Conservation (phyloP, 2,113 vertebrate species). For the Siphamia tubifer region DNA sequence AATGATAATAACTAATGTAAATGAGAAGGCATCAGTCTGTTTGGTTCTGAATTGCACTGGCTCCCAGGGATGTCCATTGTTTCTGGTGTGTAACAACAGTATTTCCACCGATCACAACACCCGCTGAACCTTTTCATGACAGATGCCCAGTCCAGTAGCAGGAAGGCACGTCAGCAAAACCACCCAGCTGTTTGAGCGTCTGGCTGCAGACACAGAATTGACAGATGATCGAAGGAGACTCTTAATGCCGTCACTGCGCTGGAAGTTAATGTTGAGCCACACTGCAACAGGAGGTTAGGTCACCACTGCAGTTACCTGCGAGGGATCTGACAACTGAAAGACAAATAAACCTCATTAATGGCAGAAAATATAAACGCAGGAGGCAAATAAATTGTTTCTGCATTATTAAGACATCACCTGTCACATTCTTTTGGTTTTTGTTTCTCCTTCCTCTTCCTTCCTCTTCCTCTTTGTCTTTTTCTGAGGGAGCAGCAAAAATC, state of each 20-base stretch:
- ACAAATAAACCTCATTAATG: slow-evolving; percentile 8
- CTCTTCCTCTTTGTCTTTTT: slow-evolving; percentile 71
- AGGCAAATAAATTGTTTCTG: neutral
- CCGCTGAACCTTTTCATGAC: slow-evolving; percentile 53
- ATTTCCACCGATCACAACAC: slow-evolving; percentile 58
- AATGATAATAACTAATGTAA: slow-evolving; percentile 45
- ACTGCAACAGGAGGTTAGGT: slow-evolving; percentile 43
- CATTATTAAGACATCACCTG: slow-evolving; percentile 51
- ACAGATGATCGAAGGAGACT: slow-evolving; percentile 57
- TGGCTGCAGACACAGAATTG: slow-evolving; percentile 46
- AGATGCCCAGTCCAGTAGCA: slow-evolving; percentile 46
- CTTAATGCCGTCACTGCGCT: slow-evolving; percentile 61
- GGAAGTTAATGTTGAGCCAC: slow-evolving; percentile 66
- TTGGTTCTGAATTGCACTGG: slow-evolving; percentile 76
- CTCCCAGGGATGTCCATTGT: slow-evolving; percentile 67
- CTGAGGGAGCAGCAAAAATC: slow-evolving; percentile 37
- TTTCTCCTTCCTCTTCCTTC: slow-evolving; percentile 77
- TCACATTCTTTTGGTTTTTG: slow-evolving; percentile 78
- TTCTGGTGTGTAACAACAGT: slow-evolving; percentile 53
- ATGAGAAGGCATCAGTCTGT: slow-evolving; percentile 57
- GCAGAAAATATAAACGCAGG: neutral
- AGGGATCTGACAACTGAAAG: slow-evolving; percentile 78
- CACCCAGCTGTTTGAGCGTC: slow-evolving; percentile 62
- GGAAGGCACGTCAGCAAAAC: slow-evolving; percentile 53
- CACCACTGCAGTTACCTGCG: slow-evolving; percentile 76